A percentile compares a stretch with the other conserved stretches of the same genome.
phyloP scores from a whole-genome alignment of 2,113 vertebrate genomes.

The Potamarius usumacintae region DNA sequence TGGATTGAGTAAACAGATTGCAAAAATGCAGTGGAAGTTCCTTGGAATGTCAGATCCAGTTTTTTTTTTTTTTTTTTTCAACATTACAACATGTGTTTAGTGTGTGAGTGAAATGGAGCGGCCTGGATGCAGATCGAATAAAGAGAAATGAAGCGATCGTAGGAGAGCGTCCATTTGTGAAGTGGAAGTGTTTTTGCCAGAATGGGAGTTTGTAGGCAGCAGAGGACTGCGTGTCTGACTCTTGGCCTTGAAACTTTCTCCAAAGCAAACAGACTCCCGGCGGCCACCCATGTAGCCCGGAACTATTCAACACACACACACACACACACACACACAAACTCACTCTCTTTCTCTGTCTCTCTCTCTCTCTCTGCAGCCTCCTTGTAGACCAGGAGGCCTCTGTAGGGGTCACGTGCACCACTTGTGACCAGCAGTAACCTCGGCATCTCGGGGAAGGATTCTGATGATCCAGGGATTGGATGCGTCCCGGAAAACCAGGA shows the following conservation, averaged over 20 bases:
- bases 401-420: background rate
- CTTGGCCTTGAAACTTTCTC: conserved; percentile 41
- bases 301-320: conserved; percentile 40
- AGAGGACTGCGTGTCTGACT: conserved; percentile 26
- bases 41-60: background rate
- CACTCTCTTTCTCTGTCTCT: background rate
- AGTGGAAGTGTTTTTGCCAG: conserved; percentile 28
- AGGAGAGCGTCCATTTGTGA: conserved; percentile 38
- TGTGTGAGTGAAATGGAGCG: background rate
- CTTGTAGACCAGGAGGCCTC: background rate
- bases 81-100: background rate
- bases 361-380: too few relatives aligned
- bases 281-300: conserved; percentile 44
- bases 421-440: background rate
- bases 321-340: conserved; percentile 23
- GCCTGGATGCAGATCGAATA: background rate
- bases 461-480: background rate
- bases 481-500: background rate
- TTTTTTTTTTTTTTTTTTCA: background rate
- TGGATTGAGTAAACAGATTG: background rate
- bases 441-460: background rate
- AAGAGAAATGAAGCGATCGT: conserved; percentile 13
- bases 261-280: conserved; percentile 52
- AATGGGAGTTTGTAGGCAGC: conserved; percentile 7
- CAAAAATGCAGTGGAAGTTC: background rate